Conservation (phyloP, 2,113 vertebrate genomes). For the Raphicerus campestris region DNA sequence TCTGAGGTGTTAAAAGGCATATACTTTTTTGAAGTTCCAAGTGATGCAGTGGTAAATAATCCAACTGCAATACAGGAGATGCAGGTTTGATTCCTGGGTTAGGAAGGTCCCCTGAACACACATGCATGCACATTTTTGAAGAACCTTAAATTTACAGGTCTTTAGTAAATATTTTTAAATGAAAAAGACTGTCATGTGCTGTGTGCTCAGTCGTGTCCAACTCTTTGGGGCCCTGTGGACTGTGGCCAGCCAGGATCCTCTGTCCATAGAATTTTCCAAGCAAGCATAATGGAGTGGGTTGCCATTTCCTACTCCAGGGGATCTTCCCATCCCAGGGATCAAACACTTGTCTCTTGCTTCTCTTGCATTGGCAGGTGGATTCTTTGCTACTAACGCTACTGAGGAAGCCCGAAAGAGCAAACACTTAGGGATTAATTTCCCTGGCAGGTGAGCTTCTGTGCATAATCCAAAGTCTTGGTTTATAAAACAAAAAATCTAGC, state of each 20-base stretch:
- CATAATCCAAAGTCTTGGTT: background rate
- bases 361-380: background rate
- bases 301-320: background rate
- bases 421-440: background rate
- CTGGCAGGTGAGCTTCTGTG: background rate
- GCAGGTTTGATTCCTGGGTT: background rate
- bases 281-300: background rate
- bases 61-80: background rate
- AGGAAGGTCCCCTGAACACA: background rate
- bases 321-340: background rate
- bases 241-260: background rate
- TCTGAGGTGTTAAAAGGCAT: background rate
- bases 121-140: background rate
- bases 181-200: background rate
- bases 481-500: background rate
- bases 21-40: background rate
- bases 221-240: background rate
- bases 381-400: background rate
- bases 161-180: background rate
- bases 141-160: background rate
- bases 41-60: background rate
- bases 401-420: background rate
- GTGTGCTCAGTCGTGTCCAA: background rate
- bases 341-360: background rate
- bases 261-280: background rate